Evolutionary conservation across 2,888 invertebrate genomes (phyloP), one percentile per base, ranked within the genome.

Genomic region (Ormyrus rosae): DNA sequence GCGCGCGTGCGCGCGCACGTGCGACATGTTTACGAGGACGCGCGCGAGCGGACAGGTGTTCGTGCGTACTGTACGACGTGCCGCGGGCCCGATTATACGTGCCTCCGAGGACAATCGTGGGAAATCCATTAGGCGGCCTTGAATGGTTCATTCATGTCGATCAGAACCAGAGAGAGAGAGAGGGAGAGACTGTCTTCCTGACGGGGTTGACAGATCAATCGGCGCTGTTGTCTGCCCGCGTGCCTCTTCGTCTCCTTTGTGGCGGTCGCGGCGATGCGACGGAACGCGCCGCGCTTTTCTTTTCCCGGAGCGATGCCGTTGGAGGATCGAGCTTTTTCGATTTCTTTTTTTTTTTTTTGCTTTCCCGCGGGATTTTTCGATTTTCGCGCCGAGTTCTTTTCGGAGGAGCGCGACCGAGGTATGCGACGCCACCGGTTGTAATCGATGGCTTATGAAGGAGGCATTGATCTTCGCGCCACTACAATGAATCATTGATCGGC

Each of bases 131-230:
- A 88, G 86, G 86, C 86, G 90, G 87, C 89, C 89, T 90, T 89
- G 89, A 88, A 89, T 89, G 89, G 89, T 89, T 90, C 90, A 90
- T 90, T 90, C 90, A 90, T 89, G 90, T 90, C 90, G 89, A 90
- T 90, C 89, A 88, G 19, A 55, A 11, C 58, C 60, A 46, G 45
- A n/a, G 55, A 19, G 19, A 19, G 19, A 19, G 19, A 19, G 19
- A 19, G 19, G 19, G 19, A 19, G 19, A 19, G 19, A 13, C 50
- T 11, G 51, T 46, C 53, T 68, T 65, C 65, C 63, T 46, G 13
- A 60, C 55, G 86, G 85, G 87, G 86, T 88, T 90, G 90, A 90
- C 89, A 89, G 90, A 90, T 90, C 90, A 90, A 90, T 90, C 89
- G 89, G n/a, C 63, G 83, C 84, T 8, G 69, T 68, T 48, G 53